phyloP scores from a whole-genome alignment of 1,140 invertebrate species.

The Drosophila azteca region DNA sequence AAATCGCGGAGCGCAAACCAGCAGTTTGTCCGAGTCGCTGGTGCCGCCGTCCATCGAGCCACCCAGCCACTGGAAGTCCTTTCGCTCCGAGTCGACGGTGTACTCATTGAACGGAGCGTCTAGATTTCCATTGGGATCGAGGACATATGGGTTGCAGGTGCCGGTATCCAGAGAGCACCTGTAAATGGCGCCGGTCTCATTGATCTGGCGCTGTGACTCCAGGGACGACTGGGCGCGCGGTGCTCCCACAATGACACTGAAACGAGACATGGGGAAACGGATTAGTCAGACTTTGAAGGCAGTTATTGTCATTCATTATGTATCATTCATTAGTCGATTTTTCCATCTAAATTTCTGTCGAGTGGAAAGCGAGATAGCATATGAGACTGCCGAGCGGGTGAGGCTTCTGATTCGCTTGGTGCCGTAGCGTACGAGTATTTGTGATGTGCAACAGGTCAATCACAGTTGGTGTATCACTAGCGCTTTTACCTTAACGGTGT shows the following conservation, averaged over 20 bases:
- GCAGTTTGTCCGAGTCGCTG: slow-evolving; percentile 65
- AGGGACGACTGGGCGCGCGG: slow-evolving; percentile 80
- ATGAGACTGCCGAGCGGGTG: background rate
- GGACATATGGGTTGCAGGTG: slow-evolving; percentile 67
- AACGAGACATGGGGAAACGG: background rate
- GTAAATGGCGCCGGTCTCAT: slow-evolving; percentile 81
- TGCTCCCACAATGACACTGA: slow-evolving; percentile 77
- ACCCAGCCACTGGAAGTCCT: slow-evolving; percentile 78
- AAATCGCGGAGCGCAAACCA: slow-evolving; percentile 78
- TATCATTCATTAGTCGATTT: slow-evolving; percentile 43
- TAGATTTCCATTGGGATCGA: slow-evolving; percentile 63
- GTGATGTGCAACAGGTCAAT: background rate
- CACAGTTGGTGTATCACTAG: background rate
- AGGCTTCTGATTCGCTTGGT: background rate
- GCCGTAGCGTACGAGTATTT: background rate
- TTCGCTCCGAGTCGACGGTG: slow-evolving; percentile 65
- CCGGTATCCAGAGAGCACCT: slow-evolving; percentile 57
- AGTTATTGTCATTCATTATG: slow-evolving; percentile 27
- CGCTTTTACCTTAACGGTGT: slow-evolving; percentile 9
- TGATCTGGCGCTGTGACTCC: slow-evolving; percentile 69
- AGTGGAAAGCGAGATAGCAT: slow-evolving; percentile 21
- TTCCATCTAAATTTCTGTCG: slow-evolving; percentile 33
- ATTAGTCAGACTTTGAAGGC: slow-evolving; percentile 43
- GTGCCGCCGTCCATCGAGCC: slow-evolving; percentile 79
- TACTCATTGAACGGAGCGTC: slow-evolving; percentile 46